phyloP scores from a whole-genome alignment of 2,797 vertebrate species.

The Malacoraja senta region DNA sequence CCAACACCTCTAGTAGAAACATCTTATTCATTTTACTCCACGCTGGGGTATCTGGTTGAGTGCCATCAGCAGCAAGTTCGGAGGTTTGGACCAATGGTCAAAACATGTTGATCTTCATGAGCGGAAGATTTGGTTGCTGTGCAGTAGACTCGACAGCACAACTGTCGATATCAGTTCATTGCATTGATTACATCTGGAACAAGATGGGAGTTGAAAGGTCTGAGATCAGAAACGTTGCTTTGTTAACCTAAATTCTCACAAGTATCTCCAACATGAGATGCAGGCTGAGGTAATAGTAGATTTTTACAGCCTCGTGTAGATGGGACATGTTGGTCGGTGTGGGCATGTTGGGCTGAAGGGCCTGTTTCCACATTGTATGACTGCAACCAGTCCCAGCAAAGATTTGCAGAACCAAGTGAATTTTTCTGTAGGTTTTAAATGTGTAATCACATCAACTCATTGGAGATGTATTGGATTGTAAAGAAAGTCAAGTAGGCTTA shows the following conservation, averaged over 20 bases:
- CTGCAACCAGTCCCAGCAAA: background rate
- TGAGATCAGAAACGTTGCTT: background rate
- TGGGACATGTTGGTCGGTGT: no score
- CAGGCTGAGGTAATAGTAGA: background rate
- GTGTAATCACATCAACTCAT: background rate
- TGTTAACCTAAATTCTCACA: background rate
- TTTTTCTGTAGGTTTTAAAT: background rate
- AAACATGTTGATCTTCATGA: background rate
- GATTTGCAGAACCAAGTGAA: background rate
- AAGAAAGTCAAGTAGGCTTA: background rate
- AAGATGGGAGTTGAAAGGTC: background rate
- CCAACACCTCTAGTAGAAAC: background rate
- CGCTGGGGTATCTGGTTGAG: background rate
- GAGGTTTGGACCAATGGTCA: background rate
- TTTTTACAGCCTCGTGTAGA: background rate
- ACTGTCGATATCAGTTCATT: background rate
- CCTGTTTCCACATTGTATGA: no score
- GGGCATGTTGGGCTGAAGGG: no score
- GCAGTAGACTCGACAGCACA: background rate
- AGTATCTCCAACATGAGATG: background rate
- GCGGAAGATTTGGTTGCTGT: no score
- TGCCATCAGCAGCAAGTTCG: background rate
- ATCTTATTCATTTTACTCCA: background rate
- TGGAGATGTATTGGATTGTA: background rate
- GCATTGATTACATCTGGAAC: background rate